Evolutionary conservation across 2,888 invertebrate genomes (phyloP), one percentile per base, ranked within the genome.

Genomic region (Heliconius ethilla): DNA sequence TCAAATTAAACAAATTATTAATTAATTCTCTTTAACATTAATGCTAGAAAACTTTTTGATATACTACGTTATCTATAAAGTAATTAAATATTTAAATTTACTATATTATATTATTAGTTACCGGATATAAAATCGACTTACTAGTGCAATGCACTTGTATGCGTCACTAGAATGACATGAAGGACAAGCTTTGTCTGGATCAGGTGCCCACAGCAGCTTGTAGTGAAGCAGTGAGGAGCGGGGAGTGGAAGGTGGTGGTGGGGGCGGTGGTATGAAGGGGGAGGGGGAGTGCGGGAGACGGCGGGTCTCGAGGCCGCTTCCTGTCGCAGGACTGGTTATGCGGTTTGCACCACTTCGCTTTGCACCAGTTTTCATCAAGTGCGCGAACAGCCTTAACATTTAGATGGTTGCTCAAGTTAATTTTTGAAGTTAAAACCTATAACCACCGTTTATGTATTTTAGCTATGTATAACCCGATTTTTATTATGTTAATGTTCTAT

Each of bases 131-230:
- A 90, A 90, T 90, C 88, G 89, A 88, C 87, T 90, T 89, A 88
- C 90, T 92, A 90, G 92, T 92, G 91, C 92, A 92, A 92, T 92
- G 93, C 92, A 92, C 93, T 92, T 91, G 91, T 86, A 90, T 92
- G 92, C 92, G 92, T 92, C 92, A 93, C 87, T 83, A 85, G 86
- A 85, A 82, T 82, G 84, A 83, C 85, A 88, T 86, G 92, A 92
- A 92, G 93, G 93, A 92, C 93, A 91, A 89, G 92, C 92, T 92
- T 92, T 92, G 93, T 92, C 92, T 92, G 92, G 92, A 92, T 90
- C 92, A 91, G 91, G 92, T 91, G 92, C 89, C 88, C 81, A 82
- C 84, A 81, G 85, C 86, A 85, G 85, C 81, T 80, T 72, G 67
- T 81, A 76, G 80, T 70, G 69, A 85, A 85, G 84, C 83, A 84